Base-by-base conservation (phyloP, 2,113 vertebrate species). In the Peucedramus taeniatus region DNA sequence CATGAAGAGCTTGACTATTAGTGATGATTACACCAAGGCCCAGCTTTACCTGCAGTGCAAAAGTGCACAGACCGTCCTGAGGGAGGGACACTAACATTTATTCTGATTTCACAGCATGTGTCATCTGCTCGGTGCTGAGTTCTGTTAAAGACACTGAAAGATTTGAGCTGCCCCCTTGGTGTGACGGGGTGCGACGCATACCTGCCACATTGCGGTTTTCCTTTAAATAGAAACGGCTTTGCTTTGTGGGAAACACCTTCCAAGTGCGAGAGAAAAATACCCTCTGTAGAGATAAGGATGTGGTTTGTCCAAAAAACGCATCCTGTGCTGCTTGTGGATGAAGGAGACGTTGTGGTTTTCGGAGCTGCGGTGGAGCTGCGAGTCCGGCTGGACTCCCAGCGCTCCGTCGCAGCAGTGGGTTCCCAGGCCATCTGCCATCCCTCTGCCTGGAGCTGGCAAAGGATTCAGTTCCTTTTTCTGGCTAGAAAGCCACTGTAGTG, bases 371-470 rank as follows among this genome's bases (percentile, higher is more conserved):
- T 10, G n/a, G 53, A 86, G 40, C 79, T 31, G 24, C 0, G 26
- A 77, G 76, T 66, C 39, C 21, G 23, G 26, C 27, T 0, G 5
- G 37, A 35, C 59, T 83, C 53, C 4, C 44, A 44, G 71, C 9
- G 4, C 79, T 72, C 35, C 0, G 0, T 57, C 20, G 0, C 70
- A 47, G 83, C 7, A 4, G 11, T 37, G 61, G 54, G 56, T 57
- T 83, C 68, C 16, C 13, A 17, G 83, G 68, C 83, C 79, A 60
- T 68, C 68, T 92, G 91, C 3, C 8, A 33, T 50, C n/a, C 53
- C 37, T 83, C 68, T 71, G 49, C 66, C 60, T 64, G 65, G 56
- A 57, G 47, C 61, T 74, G 74, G 44, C 57, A 56, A 71, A 64
- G 39, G 31, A 28, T n/a, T 75, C 35, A 3, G 16, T 4, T 56